A percentile compares a stretch with the other conserved stretches of the same genome.
Conservation (phyloP, 2,113 vertebrate genomes). For the Callithrix jacchus region DNA sequence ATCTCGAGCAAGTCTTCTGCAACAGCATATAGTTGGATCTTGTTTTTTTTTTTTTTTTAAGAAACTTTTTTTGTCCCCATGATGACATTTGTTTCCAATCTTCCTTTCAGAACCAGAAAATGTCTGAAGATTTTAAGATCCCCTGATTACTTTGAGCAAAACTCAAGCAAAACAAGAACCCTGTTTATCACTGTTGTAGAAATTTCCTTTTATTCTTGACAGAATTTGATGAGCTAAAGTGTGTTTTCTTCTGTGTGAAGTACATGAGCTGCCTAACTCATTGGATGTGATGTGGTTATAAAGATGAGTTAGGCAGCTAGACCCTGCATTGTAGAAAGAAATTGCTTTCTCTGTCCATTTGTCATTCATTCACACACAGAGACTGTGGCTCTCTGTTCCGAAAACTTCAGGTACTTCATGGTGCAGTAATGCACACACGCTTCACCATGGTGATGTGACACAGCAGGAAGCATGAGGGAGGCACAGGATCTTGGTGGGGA, state of each 20-base stretch:
- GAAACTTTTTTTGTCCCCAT: neutral
- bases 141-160: fast-evolving
- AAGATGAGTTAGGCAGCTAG: fast-evolving
- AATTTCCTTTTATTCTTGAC: fast-evolving
- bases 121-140: neutral
- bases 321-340: fast-evolving
- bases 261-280: fast-evolving
- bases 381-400: neutral
- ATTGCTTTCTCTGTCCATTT: fast-evolving
- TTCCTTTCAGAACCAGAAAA: neutral
- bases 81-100: neutral
- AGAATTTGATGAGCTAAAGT: fast-evolving
- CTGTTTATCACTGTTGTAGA: fast-evolving
- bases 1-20: too few relatives aligned
- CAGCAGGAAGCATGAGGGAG: fast-evolving
- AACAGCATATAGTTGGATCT: too few relatives aligned
- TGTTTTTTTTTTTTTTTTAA: neutral
- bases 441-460: fast-evolving
- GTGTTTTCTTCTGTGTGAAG: neutral
- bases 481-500: neutral
- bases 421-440: fast-evolving
- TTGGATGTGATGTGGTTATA: fast-evolving
- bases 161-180: fast-evolving
- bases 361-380: too few relatives aligned
- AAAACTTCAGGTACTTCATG: fast-evolving